Conservation (phyloP, 1,140 invertebrate species). For the Philotrypesis tridentata region DNA sequence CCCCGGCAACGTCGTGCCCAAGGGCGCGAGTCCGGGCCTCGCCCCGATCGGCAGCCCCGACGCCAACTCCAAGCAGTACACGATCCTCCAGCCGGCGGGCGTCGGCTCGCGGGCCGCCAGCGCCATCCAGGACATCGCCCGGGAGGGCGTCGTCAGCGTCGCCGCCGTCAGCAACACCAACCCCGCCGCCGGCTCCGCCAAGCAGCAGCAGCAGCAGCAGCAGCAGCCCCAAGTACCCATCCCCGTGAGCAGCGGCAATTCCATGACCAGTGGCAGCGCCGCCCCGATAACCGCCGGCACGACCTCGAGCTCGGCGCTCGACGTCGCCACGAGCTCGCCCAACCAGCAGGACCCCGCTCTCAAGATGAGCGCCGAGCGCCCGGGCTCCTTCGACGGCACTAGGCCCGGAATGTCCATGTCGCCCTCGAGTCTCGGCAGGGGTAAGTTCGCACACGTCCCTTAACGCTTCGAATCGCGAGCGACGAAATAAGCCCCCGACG, state of each 20-base stretch:
- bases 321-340: constrained; percentile 68
- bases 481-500: too few species aligned
- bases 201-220: constrained; percentile 45
- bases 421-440: constrained; percentile 82
- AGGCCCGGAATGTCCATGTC: constrained; percentile 77
- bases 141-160: constrained; percentile 79
- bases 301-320: constrained; percentile 61
- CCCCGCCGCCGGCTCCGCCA: too few species aligned
- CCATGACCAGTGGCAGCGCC: constrained; percentile 58
- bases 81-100: constrained; percentile 86
- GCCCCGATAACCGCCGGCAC: constrained; percentile 66
- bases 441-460: too few species aligned
- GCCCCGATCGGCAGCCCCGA: constrained; percentile 74
- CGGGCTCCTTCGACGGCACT: constrained; percentile 62
- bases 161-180: constrained; percentile 77
- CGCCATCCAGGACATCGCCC: constrained; percentile 83
- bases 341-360: constrained; percentile 66
- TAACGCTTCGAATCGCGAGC: too few species aligned
- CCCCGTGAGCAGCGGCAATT: too few species aligned
- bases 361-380: constrained; percentile 69
- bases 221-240: constrained; percentile 55
- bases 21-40: constrained; percentile 29
- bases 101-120: constrained; percentile 84
- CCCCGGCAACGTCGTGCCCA: constrained; percentile 50
- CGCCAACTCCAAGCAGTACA: constrained; percentile 81